These are phyloP conservation scores for Cecidostiba fungosa DNA, from an alignment of 2,888 invertebrate genomes.

Conservation along the genomic window DNA sequence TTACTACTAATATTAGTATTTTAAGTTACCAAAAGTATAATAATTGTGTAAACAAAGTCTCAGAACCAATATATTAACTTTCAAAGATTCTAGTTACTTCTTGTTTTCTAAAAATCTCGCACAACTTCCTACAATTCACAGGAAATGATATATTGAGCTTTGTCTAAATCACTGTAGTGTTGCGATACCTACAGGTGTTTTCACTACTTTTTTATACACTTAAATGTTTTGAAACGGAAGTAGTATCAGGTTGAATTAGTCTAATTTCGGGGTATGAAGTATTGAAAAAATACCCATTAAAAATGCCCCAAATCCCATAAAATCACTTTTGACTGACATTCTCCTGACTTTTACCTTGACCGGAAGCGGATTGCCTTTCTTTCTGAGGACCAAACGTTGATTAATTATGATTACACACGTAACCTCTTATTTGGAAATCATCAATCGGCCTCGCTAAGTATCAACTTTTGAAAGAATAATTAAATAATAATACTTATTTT, in stretches of 20 bases:
- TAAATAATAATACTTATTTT: too few relatives aligned
- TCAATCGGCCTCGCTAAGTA: too few relatives aligned
- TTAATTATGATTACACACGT: neutral
- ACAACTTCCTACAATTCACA: neutral
- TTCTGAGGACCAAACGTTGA: constrained; percentile 13
- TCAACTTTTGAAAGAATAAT: too few relatives aligned
- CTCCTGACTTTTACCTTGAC: constrained; percentile 50
- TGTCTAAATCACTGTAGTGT: neutral
- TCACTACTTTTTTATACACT: constrained; percentile 4
- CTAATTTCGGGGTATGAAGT: constrained; percentile 26
- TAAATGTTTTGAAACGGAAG: constrained; percentile 29
- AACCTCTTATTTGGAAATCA: neutral
- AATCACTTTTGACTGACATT: constrained; percentile 39
- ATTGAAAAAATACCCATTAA: neutral
- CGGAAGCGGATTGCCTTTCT: constrained; percentile 36
- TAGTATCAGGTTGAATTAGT: constrained; percentile 36
- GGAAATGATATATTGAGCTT: constrained; percentile 15
- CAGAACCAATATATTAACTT: too few relatives aligned
- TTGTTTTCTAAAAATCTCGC: neutral
- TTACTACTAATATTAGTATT: too few relatives aligned
- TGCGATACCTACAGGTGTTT: constrained; percentile 8
- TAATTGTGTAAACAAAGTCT: too few relatives aligned
- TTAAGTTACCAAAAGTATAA: too few relatives aligned
- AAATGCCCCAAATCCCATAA: neutral
- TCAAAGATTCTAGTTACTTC: neutral